Evolutionary conservation across 2,888 invertebrate species (phyloP).

Genomic region (Zygaena filipendulae): DNA sequence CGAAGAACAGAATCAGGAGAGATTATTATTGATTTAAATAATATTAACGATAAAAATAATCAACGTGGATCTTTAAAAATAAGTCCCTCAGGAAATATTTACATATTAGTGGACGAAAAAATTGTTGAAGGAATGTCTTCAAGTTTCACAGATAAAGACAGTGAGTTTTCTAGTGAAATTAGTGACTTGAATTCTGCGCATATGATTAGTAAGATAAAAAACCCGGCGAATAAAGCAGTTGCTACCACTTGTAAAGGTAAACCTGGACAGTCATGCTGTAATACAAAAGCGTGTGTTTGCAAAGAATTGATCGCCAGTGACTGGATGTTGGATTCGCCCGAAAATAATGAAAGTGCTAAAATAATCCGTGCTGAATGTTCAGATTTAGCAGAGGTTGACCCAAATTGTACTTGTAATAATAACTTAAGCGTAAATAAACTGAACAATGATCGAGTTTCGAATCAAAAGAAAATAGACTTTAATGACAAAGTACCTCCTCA

Average conservation of each 20-base stretch:
- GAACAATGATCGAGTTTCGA: too few relatives aligned
- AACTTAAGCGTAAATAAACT: too few relatives aligned
- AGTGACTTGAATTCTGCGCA: too few relatives aligned
- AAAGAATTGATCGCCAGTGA: slow-evolving; percentile 15
- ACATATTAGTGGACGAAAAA: slow-evolving; percentile 26
- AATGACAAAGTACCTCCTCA: slow-evolving; percentile 15
- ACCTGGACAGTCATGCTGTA: slow-evolving; percentile 20
- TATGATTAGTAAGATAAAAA: too few relatives aligned
- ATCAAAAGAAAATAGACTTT: background rate
- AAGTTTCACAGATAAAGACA: too few relatives aligned
- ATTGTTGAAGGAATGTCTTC: too few relatives aligned
- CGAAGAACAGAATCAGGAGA: slow-evolving; percentile 27
- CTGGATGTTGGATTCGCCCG: slow-evolving; percentile 12
- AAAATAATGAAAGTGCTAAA: slow-evolving; percentile 5
- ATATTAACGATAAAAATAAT: slow-evolving; percentile 16
- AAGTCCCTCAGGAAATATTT: slow-evolving; percentile 36
- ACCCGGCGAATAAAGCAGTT: slow-evolving; percentile 23
- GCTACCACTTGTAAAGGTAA: slow-evolving; percentile 25
- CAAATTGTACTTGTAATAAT: too few relatives aligned
- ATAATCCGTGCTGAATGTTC: slow-evolving; percentile 10
- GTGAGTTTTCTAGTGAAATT: too few relatives aligned
- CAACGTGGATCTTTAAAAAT: slow-evolving; percentile 32
- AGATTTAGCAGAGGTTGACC: background rate
- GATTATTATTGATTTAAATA: slow-evolving; percentile 26
- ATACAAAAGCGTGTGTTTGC: slow-evolving; percentile 27